Conservation (phyloP, 2,797 vertebrate species). For the Sebastiscus albofasciatus region DNA sequence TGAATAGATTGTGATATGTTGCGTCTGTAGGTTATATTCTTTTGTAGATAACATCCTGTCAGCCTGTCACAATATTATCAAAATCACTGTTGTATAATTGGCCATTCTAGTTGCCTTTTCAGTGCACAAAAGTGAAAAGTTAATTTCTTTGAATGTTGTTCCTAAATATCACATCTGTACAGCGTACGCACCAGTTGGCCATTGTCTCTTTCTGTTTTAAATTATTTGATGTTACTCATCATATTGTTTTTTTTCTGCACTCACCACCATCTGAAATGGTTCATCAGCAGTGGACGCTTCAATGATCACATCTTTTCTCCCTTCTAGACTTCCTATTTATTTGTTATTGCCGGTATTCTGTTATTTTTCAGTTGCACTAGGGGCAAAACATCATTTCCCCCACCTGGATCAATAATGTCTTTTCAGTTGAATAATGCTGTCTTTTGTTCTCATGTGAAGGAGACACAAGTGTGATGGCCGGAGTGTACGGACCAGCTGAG, state of each 20-base stretch:
- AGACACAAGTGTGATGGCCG: slow-evolving; percentile 89
- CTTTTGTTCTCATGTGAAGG: slow-evolving; percentile 72
- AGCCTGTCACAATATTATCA: neutral
- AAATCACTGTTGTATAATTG: neutral
- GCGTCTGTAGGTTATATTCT: neutral
- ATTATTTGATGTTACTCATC: neutral
- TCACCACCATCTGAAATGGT: neutral
- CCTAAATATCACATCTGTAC: neutral
- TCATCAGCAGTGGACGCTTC: neutral
- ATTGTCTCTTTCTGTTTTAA: neutral
- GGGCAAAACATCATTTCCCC: neutral
- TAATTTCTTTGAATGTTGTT: neutral
- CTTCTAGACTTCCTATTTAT: neutral
- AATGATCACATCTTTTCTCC: neutral
- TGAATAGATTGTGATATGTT: neutral
- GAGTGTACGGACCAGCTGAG: slow-evolving; percentile 91
- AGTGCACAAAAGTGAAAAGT: neutral
- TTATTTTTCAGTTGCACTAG: neutral
- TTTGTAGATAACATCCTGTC: neutral
- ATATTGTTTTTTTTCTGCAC: too few species aligned
- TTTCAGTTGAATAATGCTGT: neutral
- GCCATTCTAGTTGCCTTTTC: neutral
- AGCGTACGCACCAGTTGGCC: neutral
- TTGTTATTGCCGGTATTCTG: neutral
- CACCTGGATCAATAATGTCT: neutral